A percentile compares a stretch with the other conserved stretches of the same genome.
phyloP scores from a whole-genome alignment of 2,888 invertebrate genomes.

The Nomada ferruginata region DNA sequence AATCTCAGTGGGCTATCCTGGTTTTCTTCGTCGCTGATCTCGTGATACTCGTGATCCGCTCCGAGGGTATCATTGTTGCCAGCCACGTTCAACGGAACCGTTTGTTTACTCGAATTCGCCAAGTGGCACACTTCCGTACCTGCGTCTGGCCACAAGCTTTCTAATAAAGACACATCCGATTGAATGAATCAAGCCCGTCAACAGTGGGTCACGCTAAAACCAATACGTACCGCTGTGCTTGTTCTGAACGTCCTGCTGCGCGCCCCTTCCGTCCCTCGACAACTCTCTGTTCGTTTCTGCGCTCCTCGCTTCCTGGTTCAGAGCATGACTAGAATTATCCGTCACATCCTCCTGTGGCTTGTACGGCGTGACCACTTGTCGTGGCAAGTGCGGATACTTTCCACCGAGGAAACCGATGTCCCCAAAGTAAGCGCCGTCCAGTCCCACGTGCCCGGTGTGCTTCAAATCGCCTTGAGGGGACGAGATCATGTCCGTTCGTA shows the following conservation, averaged over 20 bases:
- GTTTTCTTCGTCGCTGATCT: constrained; percentile 92
- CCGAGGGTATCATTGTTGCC: constrained; percentile 72
- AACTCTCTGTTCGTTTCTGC: constrained; percentile 73
- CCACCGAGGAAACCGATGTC: constrained; percentile 92
- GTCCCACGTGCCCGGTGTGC: constrained; percentile 97
- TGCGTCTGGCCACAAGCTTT: constrained; percentile 80
- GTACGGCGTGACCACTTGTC: constrained; percentile 95
- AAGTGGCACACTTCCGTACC: constrained; percentile 79
- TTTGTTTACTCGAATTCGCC: constrained; percentile 73
- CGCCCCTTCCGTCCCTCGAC: constrained; percentile 75
- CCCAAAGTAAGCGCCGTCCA: constrained; percentile 98
- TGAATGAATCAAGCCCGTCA: constrained; percentile 1
- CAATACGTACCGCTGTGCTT: constrained; percentile 76
- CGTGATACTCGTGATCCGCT: constrained; percentile 91
- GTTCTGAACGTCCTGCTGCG: constrained; percentile 77
- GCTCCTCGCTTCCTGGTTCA: constrained; percentile 75
- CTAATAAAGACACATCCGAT: constrained; percentile 63
- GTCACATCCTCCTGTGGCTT: constrained; percentile 92
- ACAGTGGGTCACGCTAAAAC: background rate
- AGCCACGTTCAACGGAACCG: constrained; percentile 73
- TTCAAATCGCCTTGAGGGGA: constrained; percentile 98
- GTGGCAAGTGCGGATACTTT: constrained; percentile 92
- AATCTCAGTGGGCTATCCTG: constrained; percentile 84
- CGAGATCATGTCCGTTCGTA: constrained; percentile 97
- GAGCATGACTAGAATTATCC: constrained; percentile 81